Base-by-base conservation (phyloP, 2,113 vertebrate species). In the Andinoacara biseriatus region DNA sequence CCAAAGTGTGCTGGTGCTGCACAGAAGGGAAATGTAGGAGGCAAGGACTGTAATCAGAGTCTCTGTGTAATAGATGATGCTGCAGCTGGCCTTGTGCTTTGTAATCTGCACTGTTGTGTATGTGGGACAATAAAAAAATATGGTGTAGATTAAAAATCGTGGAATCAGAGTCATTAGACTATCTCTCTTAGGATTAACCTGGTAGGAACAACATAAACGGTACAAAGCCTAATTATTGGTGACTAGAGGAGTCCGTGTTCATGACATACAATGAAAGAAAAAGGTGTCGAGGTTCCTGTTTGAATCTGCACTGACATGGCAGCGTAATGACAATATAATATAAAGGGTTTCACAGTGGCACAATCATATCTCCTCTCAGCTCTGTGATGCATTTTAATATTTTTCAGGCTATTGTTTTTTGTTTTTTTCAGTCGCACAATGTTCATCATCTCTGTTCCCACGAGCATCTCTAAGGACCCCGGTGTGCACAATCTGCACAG, bases 41-140 rank as follows among this genome's bases (percentile, higher is more conserved):
- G 81, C 49, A 76, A 80, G 78, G 54, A 77, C 87, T 84, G 79
- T 86, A 74, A 90, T 84, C 88, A 86, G 38, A 40, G 60, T 20
- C 79, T 31, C 77, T 65, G 33, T 58, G 78, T 74, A 80, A 82
- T 24, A 61, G 67, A 61, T 49, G 56, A 60, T 52, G 46, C 33
- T 72, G 85, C 89, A 86, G 87, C 85, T 87, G 83, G 52, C 46
- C 26, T n/a, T 10, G 6, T 38, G 62, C 52, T 65, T 26, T 33
- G 26, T 33, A 13, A 49, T 33, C 22, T 78, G 26, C 5, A 5
- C 57, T 57, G 67, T 76, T 83, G 57, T 38, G 78, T 74, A 65
- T 72, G 40, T 24, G 43, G n/a, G 31, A 84, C 54, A 83, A 83
- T 78, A 33, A 75, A 85, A 74, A 79, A 35, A 80, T 58, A 31